A percentile compares a stretch with the other conserved stretches of the same genome.
phyloP scores from a whole-genome alignment of 2,888 invertebrate species.

The Pemphredon lugubris region DNA sequence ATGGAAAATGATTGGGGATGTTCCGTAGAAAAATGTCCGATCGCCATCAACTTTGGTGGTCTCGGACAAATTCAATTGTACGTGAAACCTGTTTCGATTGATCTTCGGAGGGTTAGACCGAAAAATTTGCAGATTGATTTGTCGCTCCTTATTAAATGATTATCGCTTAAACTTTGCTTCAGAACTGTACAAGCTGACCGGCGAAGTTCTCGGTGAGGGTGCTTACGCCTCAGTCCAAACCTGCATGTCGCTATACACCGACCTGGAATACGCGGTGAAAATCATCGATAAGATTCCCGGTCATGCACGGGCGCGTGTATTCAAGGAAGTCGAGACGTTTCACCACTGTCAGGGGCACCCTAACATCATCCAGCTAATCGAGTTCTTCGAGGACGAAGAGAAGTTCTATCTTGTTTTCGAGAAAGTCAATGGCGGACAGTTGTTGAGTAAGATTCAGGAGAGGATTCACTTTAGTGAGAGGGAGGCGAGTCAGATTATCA shows the following conservation, averaged over 20 bases:
- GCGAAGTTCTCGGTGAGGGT: constrained; percentile 97
- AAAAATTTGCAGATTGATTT: too few species aligned
- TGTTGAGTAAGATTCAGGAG: constrained; percentile 96
- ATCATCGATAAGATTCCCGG: constrained; percentile 97
- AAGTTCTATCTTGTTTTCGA: constrained; percentile 99
- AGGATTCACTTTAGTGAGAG: constrained; percentile 96
- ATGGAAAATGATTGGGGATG: too few species aligned
- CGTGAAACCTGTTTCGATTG: too few species aligned
- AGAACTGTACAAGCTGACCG: constrained; percentile 97
- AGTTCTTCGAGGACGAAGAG: constrained; percentile 98
- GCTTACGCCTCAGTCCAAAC: constrained; percentile 98
- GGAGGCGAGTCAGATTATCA: constrained; percentile 96
- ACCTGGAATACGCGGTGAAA: constrained; percentile 98
- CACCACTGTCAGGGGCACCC: constrained; percentile 98
- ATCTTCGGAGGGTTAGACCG: too few species aligned
- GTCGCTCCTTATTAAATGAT: too few species aligned
- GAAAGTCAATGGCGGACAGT: constrained; percentile 97
- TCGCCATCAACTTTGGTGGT: too few species aligned
- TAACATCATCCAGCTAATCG: constrained; percentile 98
- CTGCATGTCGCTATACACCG: constrained; percentile 94
- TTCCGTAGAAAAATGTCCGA: too few species aligned
- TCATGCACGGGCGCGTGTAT: constrained; percentile 96
- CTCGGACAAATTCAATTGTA: too few species aligned
- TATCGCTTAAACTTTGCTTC: too few species aligned
- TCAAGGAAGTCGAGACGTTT: constrained; percentile 99